Evolutionary conservation across 2,888 invertebrate genomes (phyloP), one percentile per base, ranked within the genome.

Genomic region (Lithophane ornitopus): DNA sequence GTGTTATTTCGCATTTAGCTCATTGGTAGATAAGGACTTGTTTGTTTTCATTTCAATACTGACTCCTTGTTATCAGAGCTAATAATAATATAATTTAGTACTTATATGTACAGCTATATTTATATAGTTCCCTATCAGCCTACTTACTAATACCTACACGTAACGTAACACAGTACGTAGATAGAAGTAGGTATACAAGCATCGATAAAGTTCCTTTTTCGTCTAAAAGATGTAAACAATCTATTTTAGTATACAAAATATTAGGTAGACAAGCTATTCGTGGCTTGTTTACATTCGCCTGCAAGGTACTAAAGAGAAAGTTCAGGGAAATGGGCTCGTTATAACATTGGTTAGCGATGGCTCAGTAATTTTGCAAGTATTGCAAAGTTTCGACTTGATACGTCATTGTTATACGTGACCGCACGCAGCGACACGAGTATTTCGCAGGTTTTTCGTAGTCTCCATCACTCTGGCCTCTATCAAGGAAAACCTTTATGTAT

Each of bases 21-120:
- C 71, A 78, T 76, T 80, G 78, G 75, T 76, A 83, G 90, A 89
- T 90, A 90, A 87, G 84, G 79, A 80, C 63, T 81, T 90, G 88
- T 91, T 91, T 91, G 90, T 91, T 91, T 90, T 90, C 70, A 70
- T 88, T 88, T 83, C 77, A 82, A 78, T 85, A 79, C 83, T 74
- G 80, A 70, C 82, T 85, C 73, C 66, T 71, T 82, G 65, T 81
- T 86, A 87, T 81, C 87, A 79, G 65, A 52, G 54, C 67, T 84
- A 76, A 78, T 85, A 79, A 78, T 65, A 85, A 78, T 74, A 62
- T 52, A 52, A 59, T 74, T 74, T 62, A 70, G 26, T 84, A 70
- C 56, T 0, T 61, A 39, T 41, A 34, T 4, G 34, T 34, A 63
- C 28, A 63, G 52, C 19, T 74, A 44, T 81, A 68, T 39, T 71